These are phyloP conservation scores for Cottoperca gobio DNA, from an alignment of 2,797 vertebrate species.

Conservation along the genomic window DNA sequence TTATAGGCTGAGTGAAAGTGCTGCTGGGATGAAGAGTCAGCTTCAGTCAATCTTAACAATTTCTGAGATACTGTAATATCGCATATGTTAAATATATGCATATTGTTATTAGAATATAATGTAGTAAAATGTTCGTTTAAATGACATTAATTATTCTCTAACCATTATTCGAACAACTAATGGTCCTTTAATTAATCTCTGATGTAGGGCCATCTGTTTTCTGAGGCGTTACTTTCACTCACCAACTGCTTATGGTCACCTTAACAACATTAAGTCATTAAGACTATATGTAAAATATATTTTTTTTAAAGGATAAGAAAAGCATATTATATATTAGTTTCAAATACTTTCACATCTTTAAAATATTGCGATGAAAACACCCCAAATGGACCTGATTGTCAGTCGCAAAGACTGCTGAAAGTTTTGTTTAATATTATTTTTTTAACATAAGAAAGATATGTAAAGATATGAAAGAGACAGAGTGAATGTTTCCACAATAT, in stretches of 20 bases:
- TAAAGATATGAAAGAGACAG: neutral
- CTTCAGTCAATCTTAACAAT: slow-evolving; percentile 26
- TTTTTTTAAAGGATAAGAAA: neutral
- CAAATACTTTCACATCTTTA: neutral
- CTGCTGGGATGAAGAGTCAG: neutral
- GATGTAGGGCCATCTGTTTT: slow-evolving; percentile 26
- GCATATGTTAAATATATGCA: slow-evolving; percentile 5
- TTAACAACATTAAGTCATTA: neutral
- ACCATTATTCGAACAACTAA: slow-evolving; percentile 14
- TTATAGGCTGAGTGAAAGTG: slow-evolving; percentile 37
- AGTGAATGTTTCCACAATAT: neutral
- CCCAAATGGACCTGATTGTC: neutral
- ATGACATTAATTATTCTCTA: slow-evolving; percentile 6
- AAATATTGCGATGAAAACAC: slow-evolving; percentile 1
- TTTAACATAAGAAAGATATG: neutral
- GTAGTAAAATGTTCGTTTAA: neutral
- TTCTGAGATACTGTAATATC: slow-evolving; percentile 8
- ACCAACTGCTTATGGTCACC: neutral
- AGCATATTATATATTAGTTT: neutral
- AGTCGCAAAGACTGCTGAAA: neutral
- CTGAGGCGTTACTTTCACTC: neutral
- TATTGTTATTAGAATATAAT: neutral
- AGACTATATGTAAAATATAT: neutral
- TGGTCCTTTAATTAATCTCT: slow-evolving; percentile 16
- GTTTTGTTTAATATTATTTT: neutral